phyloP scores from a whole-genome alignment of 2,888 invertebrate genomes.

The Lutraria lutraria region DNA sequence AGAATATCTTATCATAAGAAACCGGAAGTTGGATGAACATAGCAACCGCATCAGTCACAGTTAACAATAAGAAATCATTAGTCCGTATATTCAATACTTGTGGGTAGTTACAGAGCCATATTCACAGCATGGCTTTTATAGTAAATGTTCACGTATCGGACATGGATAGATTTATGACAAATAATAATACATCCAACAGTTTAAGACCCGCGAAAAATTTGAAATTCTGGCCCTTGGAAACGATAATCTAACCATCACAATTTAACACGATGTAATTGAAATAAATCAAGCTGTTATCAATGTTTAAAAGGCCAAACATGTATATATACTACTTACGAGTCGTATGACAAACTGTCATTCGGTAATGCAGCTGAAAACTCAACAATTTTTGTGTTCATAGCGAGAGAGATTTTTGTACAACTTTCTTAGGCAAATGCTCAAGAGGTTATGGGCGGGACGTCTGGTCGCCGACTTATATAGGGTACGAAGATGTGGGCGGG shows the following conservation, averaged over 20 bases:
- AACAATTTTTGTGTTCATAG: neutral
- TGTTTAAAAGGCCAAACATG: too few species aligned
- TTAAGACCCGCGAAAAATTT: neutral
- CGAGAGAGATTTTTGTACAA: neutral
- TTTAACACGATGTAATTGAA: too few species aligned
- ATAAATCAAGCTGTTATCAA: too few species aligned
- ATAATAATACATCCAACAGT: neutral
- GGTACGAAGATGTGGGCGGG: constrained; percentile 6
- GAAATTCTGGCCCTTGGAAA: neutral
- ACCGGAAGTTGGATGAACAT: neutral
- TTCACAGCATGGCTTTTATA: too few species aligned
- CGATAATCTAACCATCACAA: too few species aligned
- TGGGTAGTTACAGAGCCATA: too few species aligned
- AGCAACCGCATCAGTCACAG: neutral
- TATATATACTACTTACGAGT: neutral
- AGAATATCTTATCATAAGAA: neutral
- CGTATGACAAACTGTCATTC: neutral
- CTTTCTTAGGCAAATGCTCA: neutral
- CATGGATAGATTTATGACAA: too few species aligned
- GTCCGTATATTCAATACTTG: neutral
- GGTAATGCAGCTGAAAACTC: neutral
- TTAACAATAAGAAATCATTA: neutral
- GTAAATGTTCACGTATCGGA: too few species aligned
- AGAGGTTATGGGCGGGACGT: constrained; percentile 7
- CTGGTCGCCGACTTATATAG: neutral